Base-by-base conservation (phyloP, 2,888 invertebrate genomes). In the Hesperia comma region DNA sequence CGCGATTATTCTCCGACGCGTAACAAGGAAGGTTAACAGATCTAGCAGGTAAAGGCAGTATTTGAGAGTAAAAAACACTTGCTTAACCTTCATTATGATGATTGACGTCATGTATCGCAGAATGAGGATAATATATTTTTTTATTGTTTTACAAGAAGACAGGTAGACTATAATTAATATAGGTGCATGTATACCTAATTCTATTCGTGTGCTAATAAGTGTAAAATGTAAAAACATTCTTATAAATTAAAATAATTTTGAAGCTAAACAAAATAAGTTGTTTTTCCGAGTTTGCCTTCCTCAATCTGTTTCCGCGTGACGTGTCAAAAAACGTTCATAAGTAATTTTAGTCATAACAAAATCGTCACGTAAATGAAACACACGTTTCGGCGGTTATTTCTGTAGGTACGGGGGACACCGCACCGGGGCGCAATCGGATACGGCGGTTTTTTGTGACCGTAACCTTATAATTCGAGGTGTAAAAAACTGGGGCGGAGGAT, bases 311-410 rank as follows among this genome's bases (percentile, higher is more conserved):
- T 78, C 68, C 66, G 74, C 46, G 58, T 55, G 60, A 61, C 60
- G 61, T 61, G 67, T 61, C 61, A 67, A 67, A 67, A 67, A 75
- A 69, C 61, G 68, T 70, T 75, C 84, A 83, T 86, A 88, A 88
- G 85, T 87, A 87, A 88, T 87, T 80, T 84, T 71, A 80, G 85
- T 89, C 90, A 91, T 92, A 92, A 92, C 91, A 90, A 87, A 85
- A 89, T 91, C 88, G 83, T 90, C 92, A 90, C 90, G 89, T 87
- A 89, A 85, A 90, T 86, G 86, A 87, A 89, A 83, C 80, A 83
- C 89, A 90, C 88, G 86, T 90, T 88, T 77, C 71, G 70, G 71
- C 64, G 77, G 78, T 79, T 87, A 86, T 87, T 88, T 87, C 80
- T 70, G 81, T 77, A 15, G 58, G 70, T 71, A 79, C 77, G 78